A percentile compares a stretch with the other conserved stretches of the same genome.
Conservation (phyloP, 2,797 vertebrate genomes). For the Bryconaethiops microstoma region DNA sequence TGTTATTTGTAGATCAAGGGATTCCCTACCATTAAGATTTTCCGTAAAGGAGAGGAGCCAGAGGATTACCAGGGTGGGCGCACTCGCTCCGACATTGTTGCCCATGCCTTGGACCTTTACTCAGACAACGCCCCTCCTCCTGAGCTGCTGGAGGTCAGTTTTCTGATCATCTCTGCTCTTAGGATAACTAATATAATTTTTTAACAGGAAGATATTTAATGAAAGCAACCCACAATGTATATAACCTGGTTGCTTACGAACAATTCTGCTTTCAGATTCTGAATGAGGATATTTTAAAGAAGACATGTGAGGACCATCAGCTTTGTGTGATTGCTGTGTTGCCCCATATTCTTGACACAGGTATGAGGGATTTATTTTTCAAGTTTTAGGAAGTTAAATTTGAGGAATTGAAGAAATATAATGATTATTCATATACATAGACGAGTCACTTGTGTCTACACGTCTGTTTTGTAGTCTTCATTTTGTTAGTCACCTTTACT, state of each 20-base stretch:
- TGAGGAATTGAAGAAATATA: not conserved
- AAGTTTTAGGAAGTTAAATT: not conserved
- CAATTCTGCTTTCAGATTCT: conserved; percentile 79
- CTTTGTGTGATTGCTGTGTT: conserved; percentile 90
- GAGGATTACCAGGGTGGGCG: conserved; percentile 92
- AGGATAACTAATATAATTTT: not conserved
- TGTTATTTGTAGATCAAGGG: conserved; percentile 82
- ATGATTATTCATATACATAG: not conserved
- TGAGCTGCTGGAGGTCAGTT: conserved; percentile 86
- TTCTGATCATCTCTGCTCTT: not conserved
- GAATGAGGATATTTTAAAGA: conserved; percentile 83
- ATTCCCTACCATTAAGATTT: conserved; percentile 97
- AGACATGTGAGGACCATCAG: conserved; percentile 91
- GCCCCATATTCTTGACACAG: conserved; percentile 96
- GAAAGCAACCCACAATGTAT: not conserved
- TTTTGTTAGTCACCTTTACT: too few relatives aligned
- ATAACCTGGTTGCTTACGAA: not conserved
- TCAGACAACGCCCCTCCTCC: conserved; percentile 89
- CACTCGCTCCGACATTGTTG: conserved; percentile 84
- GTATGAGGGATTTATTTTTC: conserved; percentile 63
- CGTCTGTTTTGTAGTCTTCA: too few relatives aligned
- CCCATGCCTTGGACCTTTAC: conserved; percentile 88
- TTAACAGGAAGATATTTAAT: not conserved
- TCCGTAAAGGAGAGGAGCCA: conserved; percentile 93
- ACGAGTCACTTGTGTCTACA: too few relatives aligned